A percentile compares a stretch with the other conserved stretches of the same genome.
phyloP scores from a whole-genome alignment of 1,140 invertebrate genomes.

The Atopsyche davidsoni region DNA sequence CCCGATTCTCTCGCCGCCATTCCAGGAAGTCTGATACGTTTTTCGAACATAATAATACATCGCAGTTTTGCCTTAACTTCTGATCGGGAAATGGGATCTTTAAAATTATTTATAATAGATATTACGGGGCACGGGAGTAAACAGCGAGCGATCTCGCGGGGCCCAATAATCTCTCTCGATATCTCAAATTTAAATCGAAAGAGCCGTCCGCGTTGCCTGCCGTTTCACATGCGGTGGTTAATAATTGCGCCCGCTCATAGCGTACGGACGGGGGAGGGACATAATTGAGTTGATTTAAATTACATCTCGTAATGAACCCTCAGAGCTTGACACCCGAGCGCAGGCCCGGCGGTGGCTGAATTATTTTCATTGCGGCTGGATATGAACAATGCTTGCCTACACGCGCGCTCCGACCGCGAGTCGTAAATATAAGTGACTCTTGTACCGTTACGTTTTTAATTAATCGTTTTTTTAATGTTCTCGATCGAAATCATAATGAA shows the following conservation, averaged over 20 bases:
- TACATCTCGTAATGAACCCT: slow-evolving; percentile 23
- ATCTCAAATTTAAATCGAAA: slow-evolving; percentile 29
- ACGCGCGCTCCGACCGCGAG: too few relatives aligned
- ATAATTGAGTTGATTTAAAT: slow-evolving; percentile 28
- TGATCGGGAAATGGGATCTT: slow-evolving; percentile 12
- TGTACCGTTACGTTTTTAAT: too few relatives aligned
- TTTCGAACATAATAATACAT: too few relatives aligned
- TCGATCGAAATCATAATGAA: too few relatives aligned
- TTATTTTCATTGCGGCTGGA: too few relatives aligned
- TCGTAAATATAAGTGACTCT: too few relatives aligned
- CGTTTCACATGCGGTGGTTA: slow-evolving; percentile 4
- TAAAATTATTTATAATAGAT: slow-evolving; percentile 26
- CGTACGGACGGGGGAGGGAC: slow-evolving; percentile 8
- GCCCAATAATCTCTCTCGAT: slow-evolving; percentile 24
- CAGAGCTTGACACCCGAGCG: slow-evolving; percentile 19
- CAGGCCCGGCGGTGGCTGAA: too few relatives aligned
- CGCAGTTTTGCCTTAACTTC: background rate
- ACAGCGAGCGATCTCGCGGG: slow-evolving; percentile 8
- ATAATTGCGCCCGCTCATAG: slow-evolving; percentile 24
- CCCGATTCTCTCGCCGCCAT: too few relatives aligned
- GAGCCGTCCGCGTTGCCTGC: slow-evolving; percentile 3
- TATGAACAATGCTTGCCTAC: too few relatives aligned
- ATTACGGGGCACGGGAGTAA: slow-evolving; percentile 7
- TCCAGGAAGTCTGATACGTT: too few relatives aligned
- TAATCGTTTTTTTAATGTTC: too few relatives aligned